Evolutionary conservation across 2,888 invertebrate species (phyloP), one percentile per base, ranked within the genome.

Genomic region (Mesorhabditis sp.): DNA sequence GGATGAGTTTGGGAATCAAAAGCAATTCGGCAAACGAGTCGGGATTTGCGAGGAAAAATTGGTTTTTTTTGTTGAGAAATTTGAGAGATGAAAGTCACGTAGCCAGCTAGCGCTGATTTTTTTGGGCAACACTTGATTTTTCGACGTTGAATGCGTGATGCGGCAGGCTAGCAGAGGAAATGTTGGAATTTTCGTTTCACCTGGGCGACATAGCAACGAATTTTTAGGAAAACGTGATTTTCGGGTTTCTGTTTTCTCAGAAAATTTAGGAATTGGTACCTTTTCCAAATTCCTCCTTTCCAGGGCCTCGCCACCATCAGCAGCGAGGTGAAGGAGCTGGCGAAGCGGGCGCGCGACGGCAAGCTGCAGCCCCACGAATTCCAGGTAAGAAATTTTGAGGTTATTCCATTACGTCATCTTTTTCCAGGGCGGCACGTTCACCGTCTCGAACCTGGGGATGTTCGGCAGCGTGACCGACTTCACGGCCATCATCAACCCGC

Each of bases 361-460:
- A 90, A 90, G 83, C 87, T 91, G 10, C 89, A 90, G 78, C 90
- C 90, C 7, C 89, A 91, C 66, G 91, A 91, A 86, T 91, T 90
- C 82, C 83, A 83, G 73, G 80, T 80, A 58, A 0, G 13, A 6
- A 7, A 64, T 28, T n/a, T 10, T 50, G 7, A 50, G n/a, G n/a
- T 10, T 13, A n/a, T n/a, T 50, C n/a, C 10, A 13, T n/a, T 50
- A 50, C 58, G n/a, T 44, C 28, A 13, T 63, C 13, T 43, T 58
- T 65, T 68, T 74, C 66, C 89, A 90, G 88, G 91, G 87, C 66
- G 87, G 87, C 66, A 86, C 87, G 4, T 87, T 87, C 76, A 87
- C 86, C 63, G 90, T 91, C 70, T 91, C 90, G 1, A 91, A 91
- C 86, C 87, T 91, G 69, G 91, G 91, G 71, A 91, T 91, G 91